phyloP scores from a whole-genome alignment of 53 echinoderm and acorn worm genomes.

The Echinarachnius parma region DNA sequence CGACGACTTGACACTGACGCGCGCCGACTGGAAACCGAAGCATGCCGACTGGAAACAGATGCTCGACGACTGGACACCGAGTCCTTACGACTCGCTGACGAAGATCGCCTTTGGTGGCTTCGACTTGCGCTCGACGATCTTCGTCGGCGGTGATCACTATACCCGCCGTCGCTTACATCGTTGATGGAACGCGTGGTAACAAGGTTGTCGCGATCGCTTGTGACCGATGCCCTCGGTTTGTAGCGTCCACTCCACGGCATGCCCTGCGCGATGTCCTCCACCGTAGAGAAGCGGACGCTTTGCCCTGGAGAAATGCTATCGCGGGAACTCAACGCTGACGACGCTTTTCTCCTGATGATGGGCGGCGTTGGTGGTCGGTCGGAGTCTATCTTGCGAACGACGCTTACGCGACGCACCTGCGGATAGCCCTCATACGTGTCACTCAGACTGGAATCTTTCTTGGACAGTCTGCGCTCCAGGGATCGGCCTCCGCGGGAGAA shows the following conservation, averaged over 20 bases:
- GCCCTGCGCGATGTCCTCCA: constrained; percentile 21
- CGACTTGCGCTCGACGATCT: constrained; percentile 8
- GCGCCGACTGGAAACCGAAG: no score
- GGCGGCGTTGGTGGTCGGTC: constrained; percentile 18
- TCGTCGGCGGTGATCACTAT: not conserved
- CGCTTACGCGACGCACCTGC: constrained; percentile 6
- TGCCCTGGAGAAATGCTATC: not conserved
- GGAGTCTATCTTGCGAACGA: not conserved
- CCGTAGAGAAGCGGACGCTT: constrained; percentile 29
- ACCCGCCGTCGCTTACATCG: not conserved
- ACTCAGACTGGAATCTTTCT: constrained; percentile 3
- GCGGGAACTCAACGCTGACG: constrained; percentile 8
- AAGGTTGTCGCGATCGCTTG: not conserved
- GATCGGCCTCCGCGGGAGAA: not conserved
- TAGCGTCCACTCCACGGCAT: constrained; percentile 21
- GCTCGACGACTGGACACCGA: constrained; percentile 36
- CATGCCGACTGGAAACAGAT: no score
- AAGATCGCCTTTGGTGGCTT: not conserved
- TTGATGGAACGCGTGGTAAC: constrained; percentile 10
- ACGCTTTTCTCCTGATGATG: constrained; percentile 21
- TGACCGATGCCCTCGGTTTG: constrained; percentile 2
- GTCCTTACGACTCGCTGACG: not conserved
- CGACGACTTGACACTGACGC: constrained; percentile 6
- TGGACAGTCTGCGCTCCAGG: not conserved
- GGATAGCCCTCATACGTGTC: constrained; percentile 30